Percentiles rank a stretch among this genome's conserved stretches.
phyloP scores from a whole-genome alignment of 2,888 invertebrate genomes.

The Synanthedon formicaeformis region DNA sequence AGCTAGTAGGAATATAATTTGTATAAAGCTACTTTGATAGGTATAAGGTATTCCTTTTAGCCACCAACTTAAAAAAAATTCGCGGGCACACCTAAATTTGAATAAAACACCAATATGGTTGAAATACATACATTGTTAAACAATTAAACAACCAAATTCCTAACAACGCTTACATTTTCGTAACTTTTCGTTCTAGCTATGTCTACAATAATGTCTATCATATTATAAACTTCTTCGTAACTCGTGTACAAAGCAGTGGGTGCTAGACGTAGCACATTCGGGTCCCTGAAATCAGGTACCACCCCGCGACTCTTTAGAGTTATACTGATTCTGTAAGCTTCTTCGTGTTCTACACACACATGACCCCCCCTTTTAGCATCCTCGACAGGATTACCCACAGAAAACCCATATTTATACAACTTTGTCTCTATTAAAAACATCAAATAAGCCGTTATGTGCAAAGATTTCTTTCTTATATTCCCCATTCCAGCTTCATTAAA shows the following conservation, averaged over 20 bases:
- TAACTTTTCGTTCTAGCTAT: constrained; percentile 33
- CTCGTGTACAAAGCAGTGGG: constrained; percentile 46
- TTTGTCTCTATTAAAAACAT: constrained; percentile 45
- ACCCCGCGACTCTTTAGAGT: constrained; percentile 39
- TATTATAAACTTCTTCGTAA: constrained; percentile 41
- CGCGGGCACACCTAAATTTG: too few species aligned
- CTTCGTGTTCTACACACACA: constrained; percentile 43
- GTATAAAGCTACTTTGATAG: too few species aligned
- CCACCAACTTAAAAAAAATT: too few species aligned
- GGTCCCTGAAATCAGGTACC: constrained; percentile 42
- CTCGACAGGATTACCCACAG: constrained; percentile 37
- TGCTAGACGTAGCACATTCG: constrained; percentile 44
- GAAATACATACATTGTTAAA: not conserved
- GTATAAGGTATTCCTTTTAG: too few species aligned
- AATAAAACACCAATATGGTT: not conserved
- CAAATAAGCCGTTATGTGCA: constrained; percentile 47
- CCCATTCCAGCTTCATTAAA: constrained; percentile 38
- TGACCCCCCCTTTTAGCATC: constrained; percentile 45
- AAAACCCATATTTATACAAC: constrained; percentile 31
- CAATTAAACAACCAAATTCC: constrained; percentile 28
- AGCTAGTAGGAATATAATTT: too few species aligned
- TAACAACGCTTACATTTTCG: constrained; percentile 23
- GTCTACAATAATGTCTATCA: constrained; percentile 36
- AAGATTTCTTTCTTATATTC: constrained; percentile 44
- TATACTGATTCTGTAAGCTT: constrained; percentile 43